These are phyloP conservation scores for Gobiocypris rarus DNA, from an alignment of 2,113 vertebrate species.

Conservation along the genomic window DNA sequence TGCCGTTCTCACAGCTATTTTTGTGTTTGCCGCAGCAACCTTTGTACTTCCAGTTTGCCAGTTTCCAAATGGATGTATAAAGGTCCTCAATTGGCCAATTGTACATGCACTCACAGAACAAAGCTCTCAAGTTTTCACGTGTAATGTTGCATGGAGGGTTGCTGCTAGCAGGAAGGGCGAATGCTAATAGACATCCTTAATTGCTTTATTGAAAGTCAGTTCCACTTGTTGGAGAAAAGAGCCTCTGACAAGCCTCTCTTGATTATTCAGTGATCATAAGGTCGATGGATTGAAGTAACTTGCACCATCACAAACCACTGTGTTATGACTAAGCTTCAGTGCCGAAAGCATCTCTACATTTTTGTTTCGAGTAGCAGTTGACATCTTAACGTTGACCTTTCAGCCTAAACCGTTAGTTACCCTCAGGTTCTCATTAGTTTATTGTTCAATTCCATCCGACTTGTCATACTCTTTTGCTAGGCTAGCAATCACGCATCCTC, in stretches of 20 bases:
- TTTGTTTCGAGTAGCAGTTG: neutral
- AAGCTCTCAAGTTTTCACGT: conserved; percentile 40
- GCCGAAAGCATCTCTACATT: neutral
- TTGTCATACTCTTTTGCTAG: neutral
- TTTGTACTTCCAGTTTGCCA: conserved; percentile 18
- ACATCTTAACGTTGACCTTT: neutral
- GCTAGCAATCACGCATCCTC: conserved; percentile 10
- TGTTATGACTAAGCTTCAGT: neutral
- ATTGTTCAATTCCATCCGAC: neutral
- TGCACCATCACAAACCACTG: neutral
- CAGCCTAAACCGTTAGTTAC: neutral
- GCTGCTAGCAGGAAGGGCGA: neutral
- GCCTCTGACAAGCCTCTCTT: conserved; percentile 28
- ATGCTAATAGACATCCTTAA: conserved; percentile 45
- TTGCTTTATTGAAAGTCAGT: conserved; percentile 42
- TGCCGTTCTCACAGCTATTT: conserved; percentile 2
- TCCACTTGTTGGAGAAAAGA: conserved; percentile 18
- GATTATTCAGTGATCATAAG: conserved; percentile 23
- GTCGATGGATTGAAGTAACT: conserved; percentile 11
- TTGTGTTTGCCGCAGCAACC: conserved; percentile 29
- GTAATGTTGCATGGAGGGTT: conserved; percentile 43
- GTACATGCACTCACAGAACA: neutral
- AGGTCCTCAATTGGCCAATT: conserved; percentile 18
- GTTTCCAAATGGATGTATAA: conserved; percentile 24
- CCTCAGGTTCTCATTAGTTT: conserved; percentile 17